Evolutionary conservation across 2,797 vertebrate genomes (phyloP), one percentile per base, ranked within the genome.

Genomic region (Chaetophractus vellerosus): DNA sequence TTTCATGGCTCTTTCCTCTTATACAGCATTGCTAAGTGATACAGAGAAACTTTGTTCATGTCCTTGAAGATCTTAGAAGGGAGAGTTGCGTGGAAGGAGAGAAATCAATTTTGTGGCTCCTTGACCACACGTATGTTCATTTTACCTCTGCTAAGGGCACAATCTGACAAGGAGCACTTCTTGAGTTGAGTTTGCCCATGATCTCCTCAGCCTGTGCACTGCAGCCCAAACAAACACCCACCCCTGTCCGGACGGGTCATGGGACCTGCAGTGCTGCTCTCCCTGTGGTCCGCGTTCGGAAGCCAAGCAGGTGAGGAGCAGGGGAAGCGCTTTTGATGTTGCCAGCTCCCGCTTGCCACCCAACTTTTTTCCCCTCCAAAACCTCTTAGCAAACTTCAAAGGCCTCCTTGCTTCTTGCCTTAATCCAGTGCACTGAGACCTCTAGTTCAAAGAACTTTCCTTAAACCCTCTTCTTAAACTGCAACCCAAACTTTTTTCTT

Each of bases 321-420:
- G 98, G 95, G 98, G 98, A 98, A 99, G 98, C 68, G 97, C 98
- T 99, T 99, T 99, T 99, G 99, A 99, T 99, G 99, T 99, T 99
- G 98, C 98, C 98, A 99, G 98, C 98, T 99, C 98, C 98, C 98
- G 98, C 99, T 99, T 98, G 99, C 99, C 99, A 99, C 99, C 99
- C 99, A 99, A 99, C 98, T 99, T 99, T 98, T 98, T 98, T 98
- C 98, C 98, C 98, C 98, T 98, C 98, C 98, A 98, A 99, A 99
- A 99, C 99, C 99, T 99, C 99, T 99, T 99, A 98, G 98, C 98
- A 98, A 98, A 99, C 99, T 99, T 99, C 99, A 99, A 99, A 99
- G 99, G 98, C 98, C 98, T 98, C 96, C 98, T 98, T 98, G 97
- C 98, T 98, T 99, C 99, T 99, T 98, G 98, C 99, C 99, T 99